A percentile compares a stretch with the other conserved stretches of the same genome.
Evolutionary conservation across 2,888 invertebrate species (phyloP).

Genomic region (Entomobrya multifasciata): DNA sequence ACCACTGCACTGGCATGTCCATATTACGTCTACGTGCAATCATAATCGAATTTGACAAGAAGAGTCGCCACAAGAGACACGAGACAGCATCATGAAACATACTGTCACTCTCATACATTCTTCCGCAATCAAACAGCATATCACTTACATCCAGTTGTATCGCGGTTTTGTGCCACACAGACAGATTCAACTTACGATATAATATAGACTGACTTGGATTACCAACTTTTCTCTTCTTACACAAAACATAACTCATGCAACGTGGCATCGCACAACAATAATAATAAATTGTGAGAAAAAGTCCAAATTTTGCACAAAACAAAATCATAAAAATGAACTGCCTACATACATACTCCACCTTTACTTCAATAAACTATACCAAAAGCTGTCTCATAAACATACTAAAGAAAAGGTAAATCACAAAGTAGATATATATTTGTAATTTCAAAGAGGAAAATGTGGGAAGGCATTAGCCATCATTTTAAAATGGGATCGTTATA

Average conservation of each 20-base stretch:
- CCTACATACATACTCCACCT: background rate
- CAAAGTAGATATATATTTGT: background rate
- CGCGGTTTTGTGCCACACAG: background rate
- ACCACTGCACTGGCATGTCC: too few species aligned
- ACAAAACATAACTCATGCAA: conserved; percentile 13
- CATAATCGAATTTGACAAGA: conserved; percentile 12
- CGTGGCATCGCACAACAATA: conserved; percentile 9
- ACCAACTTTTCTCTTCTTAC: background rate
- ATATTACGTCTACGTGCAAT: background rate
- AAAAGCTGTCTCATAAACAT: too few species aligned
- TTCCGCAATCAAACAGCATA: conserved; percentile 19
- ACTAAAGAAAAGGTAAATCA: background rate
- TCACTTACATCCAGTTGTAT: conserved; percentile 15
- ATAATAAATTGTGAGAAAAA: conserved; percentile 47
- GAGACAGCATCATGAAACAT: conserved; percentile 6
- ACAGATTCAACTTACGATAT: conserved; percentile 23
- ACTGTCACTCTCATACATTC: conserved; percentile 11
- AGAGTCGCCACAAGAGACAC: conserved; percentile 9
- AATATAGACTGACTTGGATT: conserved; percentile 29
- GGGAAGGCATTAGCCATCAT: background rate
- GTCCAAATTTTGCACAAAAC: background rate
- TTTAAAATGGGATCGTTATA: conserved; percentile 46
- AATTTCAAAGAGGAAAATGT: background rate
- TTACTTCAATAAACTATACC: background rate
- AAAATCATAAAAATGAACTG: background rate